Evolutionary conservation across 2,797 vertebrate species (phyloP), one percentile per base, ranked within the genome.

Genomic region (Rhyacichthys aspro): DNA sequence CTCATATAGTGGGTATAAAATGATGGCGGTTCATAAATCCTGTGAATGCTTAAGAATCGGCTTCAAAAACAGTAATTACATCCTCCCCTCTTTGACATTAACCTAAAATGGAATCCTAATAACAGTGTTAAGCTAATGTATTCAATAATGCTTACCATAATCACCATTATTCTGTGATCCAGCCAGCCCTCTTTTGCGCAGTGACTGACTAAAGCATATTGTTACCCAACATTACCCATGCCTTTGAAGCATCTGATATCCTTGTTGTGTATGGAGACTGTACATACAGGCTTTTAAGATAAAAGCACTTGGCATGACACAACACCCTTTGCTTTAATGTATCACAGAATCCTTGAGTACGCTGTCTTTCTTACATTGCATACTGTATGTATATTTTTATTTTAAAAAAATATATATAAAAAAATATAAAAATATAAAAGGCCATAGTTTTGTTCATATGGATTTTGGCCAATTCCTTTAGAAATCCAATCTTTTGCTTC

Each of bases 311-410:
- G 41, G 17, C 47, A n/a, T 45, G 28, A 70, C 49, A 39, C 28
- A 17, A 58, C 44, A 55, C 1, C 50, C n/a, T 43, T 60, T 59
- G 38, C 19, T 68, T 70, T 43, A 37, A 59, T 66, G 34, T 57
- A 54, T 44, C 62, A 55, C 48, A 16, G 11, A 23, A 50, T 39
- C 8, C 14, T 36, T 69, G 52, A 72, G 36, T 42, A 14, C 12
- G 17, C 50, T 48, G 7, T 55, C 41, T 70, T 59, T 48, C 44
- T 18, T 19, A 5, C 28, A 41, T 15, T 8, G 12, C 58, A 39
- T 46, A 1, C 34, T 18, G 14, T 16, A 6, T 17, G 53, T 6
- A 7, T 33, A 46, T 41, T 61, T 41, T 23, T 55, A 23, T 37
- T 55, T 16, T 10, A 19, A 39, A 59, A 16, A 32, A n/a, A 55